Evolutionary conservation across 1,140 invertebrate species (phyloP), one percentile per base, ranked within the genome.

Genomic region (Drosophila bocqueti): DNA sequence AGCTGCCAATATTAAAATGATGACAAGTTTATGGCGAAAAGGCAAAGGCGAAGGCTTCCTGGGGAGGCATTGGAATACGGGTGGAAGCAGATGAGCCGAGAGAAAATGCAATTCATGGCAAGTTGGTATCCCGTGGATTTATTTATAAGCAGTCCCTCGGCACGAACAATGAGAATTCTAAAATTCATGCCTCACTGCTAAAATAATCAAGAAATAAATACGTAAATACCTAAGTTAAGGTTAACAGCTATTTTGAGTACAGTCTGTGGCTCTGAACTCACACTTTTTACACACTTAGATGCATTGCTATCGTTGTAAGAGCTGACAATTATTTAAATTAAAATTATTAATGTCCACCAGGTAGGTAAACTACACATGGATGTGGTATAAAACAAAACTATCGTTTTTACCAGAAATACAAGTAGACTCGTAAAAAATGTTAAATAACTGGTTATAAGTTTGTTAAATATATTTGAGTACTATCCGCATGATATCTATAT

Each of bases 1-100:
- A 90, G 85, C 85, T 90, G 85, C 85, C 85, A 90, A 90, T 90
- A 90, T 90, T 90, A 90, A 90, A 90, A 91, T 90, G 79, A 90
- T 90, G 85, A 90, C 86, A 90, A 85, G 85, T 87, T 89, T 87
- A 87, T 84, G 81, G 85, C 68, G 73, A 87, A 76, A 79, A 6
- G 71, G 76, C 71, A 66, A 55, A 66, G 47, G 47, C 46, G 24
- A 49, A 10, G 64, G 52, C 59, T 64, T 54, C 59, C 58, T 45
- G 47, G 62, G 31, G 47, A 26, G 42, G 45, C 50, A 38, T 21
- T 26, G 54, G 38, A 36, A 38, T 15, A 73, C 45, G 50, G 67
- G 55, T 15, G 24, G 58, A 13, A 73, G 46, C 66, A 60, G 69
- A 60, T 50, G 69, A 50, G 46, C 29, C 36, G 57, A 64, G 58